Conservation (phyloP, 2,888 invertebrate species). For the Tricholauxania praeusta region DNA sequence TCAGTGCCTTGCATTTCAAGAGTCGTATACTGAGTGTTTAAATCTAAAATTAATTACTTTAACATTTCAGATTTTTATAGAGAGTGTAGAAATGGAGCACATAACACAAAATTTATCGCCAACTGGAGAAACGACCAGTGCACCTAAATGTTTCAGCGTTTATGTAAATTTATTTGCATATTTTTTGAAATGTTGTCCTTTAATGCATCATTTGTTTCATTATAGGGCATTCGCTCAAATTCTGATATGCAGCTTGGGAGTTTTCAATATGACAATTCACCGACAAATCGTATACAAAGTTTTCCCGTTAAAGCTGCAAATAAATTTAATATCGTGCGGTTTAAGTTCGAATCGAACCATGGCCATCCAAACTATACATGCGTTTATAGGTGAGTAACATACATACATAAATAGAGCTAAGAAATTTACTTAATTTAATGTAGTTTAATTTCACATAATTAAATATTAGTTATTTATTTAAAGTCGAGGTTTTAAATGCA, state of each 20-base stretch:
- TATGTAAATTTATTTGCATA: constrained; percentile 47
- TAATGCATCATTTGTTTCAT: neutral
- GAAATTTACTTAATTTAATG: too few species aligned
- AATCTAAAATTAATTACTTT: neutral
- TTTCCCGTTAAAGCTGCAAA: constrained; percentile 41
- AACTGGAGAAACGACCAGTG: constrained; percentile 49
- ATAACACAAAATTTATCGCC: constrained; percentile 55
- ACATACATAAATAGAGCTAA: neutral
- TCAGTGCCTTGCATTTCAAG: too few species aligned
- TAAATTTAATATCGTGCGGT: constrained; percentile 45
- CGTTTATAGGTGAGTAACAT: constrained; percentile 55
- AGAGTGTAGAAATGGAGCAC: constrained; percentile 53
- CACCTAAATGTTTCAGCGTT: constrained; percentile 57
- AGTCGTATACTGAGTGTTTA: too few species aligned
- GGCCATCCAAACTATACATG: constrained; percentile 57
- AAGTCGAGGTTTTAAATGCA: too few species aligned
- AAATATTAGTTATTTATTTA: too few species aligned
- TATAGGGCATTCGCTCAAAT: constrained; percentile 20
- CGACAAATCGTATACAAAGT: constrained; percentile 45
- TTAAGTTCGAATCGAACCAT: constrained; percentile 55
- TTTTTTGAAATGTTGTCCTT: constrained; percentile 3
- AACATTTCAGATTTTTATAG: constrained; percentile 48
- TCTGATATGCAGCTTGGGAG: constrained; percentile 47
- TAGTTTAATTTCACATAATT: too few species aligned
- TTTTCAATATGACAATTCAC: constrained; percentile 50